These are phyloP conservation scores for Clarias gariepinus DNA, from an alignment of 2,113 vertebrate species.

Conservation along the genomic window DNA sequence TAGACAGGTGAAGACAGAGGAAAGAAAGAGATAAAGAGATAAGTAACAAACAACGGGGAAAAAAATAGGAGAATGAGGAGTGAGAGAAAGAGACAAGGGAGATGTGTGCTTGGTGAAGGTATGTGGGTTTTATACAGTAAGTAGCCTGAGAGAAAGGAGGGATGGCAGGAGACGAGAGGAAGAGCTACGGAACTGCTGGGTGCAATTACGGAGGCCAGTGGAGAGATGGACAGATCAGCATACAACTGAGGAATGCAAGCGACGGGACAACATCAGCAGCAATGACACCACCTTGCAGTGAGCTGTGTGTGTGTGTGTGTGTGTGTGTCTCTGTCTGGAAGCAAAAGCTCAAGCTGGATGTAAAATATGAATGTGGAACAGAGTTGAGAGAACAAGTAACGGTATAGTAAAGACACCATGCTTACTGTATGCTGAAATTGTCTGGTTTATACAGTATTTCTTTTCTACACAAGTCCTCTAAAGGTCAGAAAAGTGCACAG, in stretches of 20 bases:
- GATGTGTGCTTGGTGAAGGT: slow-evolving; percentile 23
- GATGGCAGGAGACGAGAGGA: slow-evolving; percentile 11
- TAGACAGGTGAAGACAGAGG: slow-evolving; percentile 65
- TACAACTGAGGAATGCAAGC: slow-evolving; percentile 4
- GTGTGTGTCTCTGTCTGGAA: neutral
- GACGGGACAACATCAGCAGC: slow-evolving; percentile 53
- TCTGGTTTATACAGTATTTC: neutral
- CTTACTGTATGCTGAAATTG: slow-evolving; percentile 32
- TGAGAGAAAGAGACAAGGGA: slow-evolving; percentile 22
- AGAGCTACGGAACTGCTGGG: slow-evolving; percentile 24
- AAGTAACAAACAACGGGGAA: slow-evolving; percentile 21
- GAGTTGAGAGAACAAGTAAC: slow-evolving; percentile 51
- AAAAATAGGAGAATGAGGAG: slow-evolving; percentile 36
- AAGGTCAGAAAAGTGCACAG: slow-evolving; percentile 34
- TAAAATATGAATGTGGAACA: slow-evolving; percentile 52
- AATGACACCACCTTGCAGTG: slow-evolving; percentile 50
- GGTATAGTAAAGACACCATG: slow-evolving; percentile 54
- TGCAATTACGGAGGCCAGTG: slow-evolving; percentile 18
- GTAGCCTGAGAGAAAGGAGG: slow-evolving; percentile 1
- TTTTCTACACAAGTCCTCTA: neutral
- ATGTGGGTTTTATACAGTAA: neutral
- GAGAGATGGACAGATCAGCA: slow-evolving; percentile 26
- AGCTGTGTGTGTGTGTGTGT: slow-evolving; percentile 13
- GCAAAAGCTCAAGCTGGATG: neutral
- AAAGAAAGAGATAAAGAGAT: slow-evolving; percentile 57